These are phyloP conservation scores for Actenoides hombroni DNA, from an alignment of 2,113 vertebrate genomes.

Conservation along the genomic window DNA sequence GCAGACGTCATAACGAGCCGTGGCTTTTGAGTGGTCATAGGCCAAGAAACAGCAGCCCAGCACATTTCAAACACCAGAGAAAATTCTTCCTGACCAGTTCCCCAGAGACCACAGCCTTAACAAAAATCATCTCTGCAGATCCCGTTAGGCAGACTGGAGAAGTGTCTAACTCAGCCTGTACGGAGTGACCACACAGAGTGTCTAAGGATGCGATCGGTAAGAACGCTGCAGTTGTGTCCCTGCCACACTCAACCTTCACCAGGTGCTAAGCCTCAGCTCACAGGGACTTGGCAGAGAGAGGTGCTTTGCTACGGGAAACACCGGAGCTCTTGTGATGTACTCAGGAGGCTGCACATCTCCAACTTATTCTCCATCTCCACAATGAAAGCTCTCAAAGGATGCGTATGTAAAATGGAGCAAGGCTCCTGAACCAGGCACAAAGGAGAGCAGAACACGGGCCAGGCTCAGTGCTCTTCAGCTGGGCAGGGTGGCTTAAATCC, in stretches of 20 bases:
- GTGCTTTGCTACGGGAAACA: background rate
- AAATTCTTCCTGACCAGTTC: background rate
- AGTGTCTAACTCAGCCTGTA: background rate
- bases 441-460: background rate
- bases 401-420: background rate
- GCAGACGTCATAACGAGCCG: background rate
- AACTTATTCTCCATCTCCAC: background rate
- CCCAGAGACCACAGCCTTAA: background rate
- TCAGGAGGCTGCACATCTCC: background rate
- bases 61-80: background rate
- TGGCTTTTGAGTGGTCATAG: background rate
- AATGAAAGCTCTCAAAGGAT: background rate
- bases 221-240: background rate
- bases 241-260: background rate
- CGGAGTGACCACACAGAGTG: background rate
- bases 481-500: background rate
- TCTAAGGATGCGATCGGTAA: fast-evolving
- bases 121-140: background rate
- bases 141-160: background rate
- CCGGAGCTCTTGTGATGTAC: background rate
- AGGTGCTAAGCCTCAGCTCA: background rate
- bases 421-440: background rate
- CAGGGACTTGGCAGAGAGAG: background rate
- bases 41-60: background rate
- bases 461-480: background rate